Percentiles rank a stretch among this genome's conserved stretches.
phyloP scores from a whole-genome alignment of 92 coral and sea anemone genomes.

The Porites lobata region DNA sequence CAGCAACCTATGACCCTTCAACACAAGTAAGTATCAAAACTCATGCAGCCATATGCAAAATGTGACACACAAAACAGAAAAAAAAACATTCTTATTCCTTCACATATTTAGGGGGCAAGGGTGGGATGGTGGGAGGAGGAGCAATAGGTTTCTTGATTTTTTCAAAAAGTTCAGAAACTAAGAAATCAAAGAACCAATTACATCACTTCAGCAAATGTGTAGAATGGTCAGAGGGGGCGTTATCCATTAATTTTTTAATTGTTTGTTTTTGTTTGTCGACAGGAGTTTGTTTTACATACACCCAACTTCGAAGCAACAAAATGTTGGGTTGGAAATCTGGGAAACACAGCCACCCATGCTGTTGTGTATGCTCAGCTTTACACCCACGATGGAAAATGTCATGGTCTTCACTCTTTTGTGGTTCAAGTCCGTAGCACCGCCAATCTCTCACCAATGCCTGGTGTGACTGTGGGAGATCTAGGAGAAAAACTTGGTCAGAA shows the following conservation, averaged over 20 bases:
- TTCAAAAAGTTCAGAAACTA: no score
- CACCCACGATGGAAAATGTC: slow-evolving; percentile 93
- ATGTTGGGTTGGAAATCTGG: slow-evolving; percentile 99
- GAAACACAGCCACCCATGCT: slow-evolving; percentile 96
- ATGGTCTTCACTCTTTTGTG: slow-evolving; percentile 94
- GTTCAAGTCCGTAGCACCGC: slow-evolving; percentile 87
- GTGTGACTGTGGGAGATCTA: slow-evolving; percentile 95
- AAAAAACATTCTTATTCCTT: no score
- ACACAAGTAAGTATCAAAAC: slow-evolving; percentile 67
- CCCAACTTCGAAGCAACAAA: slow-evolving; percentile 94
- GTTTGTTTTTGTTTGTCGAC: neutral
- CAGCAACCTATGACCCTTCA: slow-evolving; percentile 83
- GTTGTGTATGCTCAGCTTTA: slow-evolving; percentile 95
- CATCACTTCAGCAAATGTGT: no score
- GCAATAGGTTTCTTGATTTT: no score
- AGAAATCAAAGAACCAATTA: no score
- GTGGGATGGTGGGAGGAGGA: no score
- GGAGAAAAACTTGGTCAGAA: slow-evolving; percentile 98
- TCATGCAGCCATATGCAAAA: no score
- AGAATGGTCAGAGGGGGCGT: no score
- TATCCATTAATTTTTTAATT: neutral
- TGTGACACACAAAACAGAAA: no score
- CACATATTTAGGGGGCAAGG: neutral
- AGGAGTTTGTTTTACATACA: slow-evolving; percentile 94
- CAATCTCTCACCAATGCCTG: slow-evolving; percentile 91